Evolutionary conservation across 2,797 vertebrate species (phyloP), one percentile per base, ranked within the genome.

Genomic region (Alfaro cultratus): DNA sequence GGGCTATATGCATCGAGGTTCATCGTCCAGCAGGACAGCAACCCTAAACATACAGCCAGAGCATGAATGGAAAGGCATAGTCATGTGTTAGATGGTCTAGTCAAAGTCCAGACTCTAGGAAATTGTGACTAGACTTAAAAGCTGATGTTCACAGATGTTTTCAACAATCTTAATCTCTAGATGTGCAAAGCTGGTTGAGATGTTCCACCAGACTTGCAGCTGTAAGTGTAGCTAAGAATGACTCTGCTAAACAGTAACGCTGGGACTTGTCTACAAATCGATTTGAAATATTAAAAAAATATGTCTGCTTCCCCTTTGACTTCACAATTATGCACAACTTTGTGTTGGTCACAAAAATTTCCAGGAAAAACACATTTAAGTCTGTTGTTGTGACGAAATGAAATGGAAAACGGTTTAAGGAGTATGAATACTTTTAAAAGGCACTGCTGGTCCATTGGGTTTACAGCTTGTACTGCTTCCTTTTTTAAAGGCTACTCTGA

Each of bases 401-500:
- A 71, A 43, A 71, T 15, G 13, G 21, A 36, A 71, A 71, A 46
- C 18, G 13, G 26, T 29, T 46, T 2, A 72, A 72, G 13, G n/a
- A 36, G 43, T 72, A 29, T 46, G 26, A 29, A 72, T 72, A 16
- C 68, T 45, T 29, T 29, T 18, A 72, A 72, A 72, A 72, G 68
- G 68, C 68, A 46, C 43, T 29, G 68, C 41, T 46, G 68, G 43
- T 92, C 89, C 90, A 90, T 68, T 68, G 80, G 85, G 88, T 75
- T 75, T 51, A 73, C 72, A 88, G 92, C 86, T 75, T 49, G 53
- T 68, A 86, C 89, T 80, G 78, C 84, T 78, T 80, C 64, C 81
- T 34, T 74, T 34, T 73, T 79, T 89, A 87, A 91, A 83, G 92
- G 87, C 91, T 90, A 90, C 87, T 87, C 80, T 43, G 80, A 89